Evolutionary conservation across 2,888 invertebrate species (phyloP), one percentile per base, ranked within the genome.

Genomic region (Blastobasis lacticolella): DNA sequence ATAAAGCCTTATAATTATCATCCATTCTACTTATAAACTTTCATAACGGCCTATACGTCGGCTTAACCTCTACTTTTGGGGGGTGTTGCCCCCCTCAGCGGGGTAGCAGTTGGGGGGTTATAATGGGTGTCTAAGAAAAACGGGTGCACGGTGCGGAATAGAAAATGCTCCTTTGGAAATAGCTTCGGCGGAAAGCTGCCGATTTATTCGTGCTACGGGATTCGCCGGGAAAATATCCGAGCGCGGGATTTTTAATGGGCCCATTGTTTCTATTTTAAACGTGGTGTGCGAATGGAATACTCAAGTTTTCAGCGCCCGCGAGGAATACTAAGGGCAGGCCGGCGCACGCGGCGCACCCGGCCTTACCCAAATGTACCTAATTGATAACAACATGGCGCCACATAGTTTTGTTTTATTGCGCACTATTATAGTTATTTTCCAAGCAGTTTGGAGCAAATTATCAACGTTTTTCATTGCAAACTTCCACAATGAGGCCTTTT

Each of bases 1-100:
- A 79, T 85, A 81, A 80, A 82, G 64, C 78, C 71, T 75, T 80
- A 83, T 87, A 87, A 88, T 88, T 88, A 88, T 85, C 87, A 87
- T 88, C 86, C 81, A 79, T 87, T 86, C 79, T 82, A 85, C 88
- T 88, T 88, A 87, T 86, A 88, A 87, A 88, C 82, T 88, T 87
- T 86, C 81, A 82, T 83, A 88, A 88, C 80, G 86, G 84, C 83
- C 86, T 85, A 88, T 88, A 88, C 84, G 86, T 88, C 87, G 88
- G 78, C 81, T 85, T 81, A 86, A 83, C 81, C 85, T 82, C 81
- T 79, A 81, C 84, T 85, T 85, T 85, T 67, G 81, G 83, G 75
- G 71, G 57, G 57, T 56, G 56, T 49, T 49, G 50, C 56, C 57
- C 64, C 57, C 53, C 49, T 43, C 2, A 23, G 23, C 23, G 51